phyloP scores from a whole-genome alignment of 1,140 invertebrate genomes.

The Piezodorus guildinii region DNA sequence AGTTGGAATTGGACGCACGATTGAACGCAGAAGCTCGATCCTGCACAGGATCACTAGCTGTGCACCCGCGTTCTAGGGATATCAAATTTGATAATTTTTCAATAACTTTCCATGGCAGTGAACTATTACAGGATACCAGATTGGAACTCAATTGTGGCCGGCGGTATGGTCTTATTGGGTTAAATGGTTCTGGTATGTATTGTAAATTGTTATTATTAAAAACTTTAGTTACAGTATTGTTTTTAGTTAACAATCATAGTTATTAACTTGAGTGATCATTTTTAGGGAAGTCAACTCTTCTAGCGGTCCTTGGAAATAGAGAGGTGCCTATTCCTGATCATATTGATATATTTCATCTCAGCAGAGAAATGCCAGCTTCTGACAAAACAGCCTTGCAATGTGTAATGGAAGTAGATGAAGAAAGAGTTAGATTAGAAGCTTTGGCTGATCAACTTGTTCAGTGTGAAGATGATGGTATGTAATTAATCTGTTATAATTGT shows the following conservation, averaged over 20 bases:
- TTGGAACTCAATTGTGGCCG: conserved; percentile 93
- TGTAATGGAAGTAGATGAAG: conserved; percentile 97
- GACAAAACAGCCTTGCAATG: conserved; percentile 85
- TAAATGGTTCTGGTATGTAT: conserved; percentile 83
- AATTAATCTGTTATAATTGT: too few relatives aligned
- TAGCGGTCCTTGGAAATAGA: conserved; percentile 80
- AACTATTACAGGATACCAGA: conserved; percentile 89
- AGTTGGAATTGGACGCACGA: conserved; percentile 78
- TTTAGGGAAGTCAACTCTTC: conserved; percentile 79
- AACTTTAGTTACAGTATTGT: too few relatives aligned
- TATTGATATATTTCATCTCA: conserved; percentile 96
- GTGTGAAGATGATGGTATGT: conserved; percentile 71
- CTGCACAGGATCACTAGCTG: conserved; percentile 86
- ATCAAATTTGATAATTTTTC: conserved; percentile 96
- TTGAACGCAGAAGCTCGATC: conserved; percentile 86
- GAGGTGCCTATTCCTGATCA: conserved; percentile 94
- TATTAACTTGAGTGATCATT: conserved; percentile 18
- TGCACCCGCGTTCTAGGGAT: conserved; percentile 90
- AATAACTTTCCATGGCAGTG: conserved; percentile 94
- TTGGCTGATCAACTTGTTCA: conserved; percentile 81
- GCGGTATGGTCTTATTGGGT: conserved; percentile 90
- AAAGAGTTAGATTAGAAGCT: conserved; percentile 81
- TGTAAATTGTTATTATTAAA: not conserved
- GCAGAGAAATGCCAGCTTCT: conserved; percentile 91
- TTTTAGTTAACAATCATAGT: not conserved